Conservation (phyloP, 2,113 vertebrate genomes). For the Sebastes schlegelii region DNA sequence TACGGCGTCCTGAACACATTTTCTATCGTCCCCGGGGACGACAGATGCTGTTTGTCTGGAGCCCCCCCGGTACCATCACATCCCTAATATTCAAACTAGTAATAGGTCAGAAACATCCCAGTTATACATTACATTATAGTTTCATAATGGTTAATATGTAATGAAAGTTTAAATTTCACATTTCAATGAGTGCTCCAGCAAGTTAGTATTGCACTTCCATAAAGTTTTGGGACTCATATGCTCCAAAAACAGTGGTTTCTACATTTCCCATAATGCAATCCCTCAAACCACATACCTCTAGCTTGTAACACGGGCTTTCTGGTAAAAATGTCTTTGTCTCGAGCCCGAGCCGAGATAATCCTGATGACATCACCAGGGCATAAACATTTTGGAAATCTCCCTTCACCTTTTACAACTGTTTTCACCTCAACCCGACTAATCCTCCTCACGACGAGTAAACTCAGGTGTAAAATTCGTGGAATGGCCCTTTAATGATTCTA, state of each 20-base stretch:
- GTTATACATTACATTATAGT: background rate
- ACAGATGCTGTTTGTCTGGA: no score
- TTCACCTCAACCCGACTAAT: background rate
- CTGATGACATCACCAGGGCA: no score
- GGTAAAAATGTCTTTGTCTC: background rate
- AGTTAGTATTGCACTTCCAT: background rate
- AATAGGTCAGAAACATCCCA: background rate
- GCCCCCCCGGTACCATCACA: no score
- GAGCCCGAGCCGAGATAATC: background rate
- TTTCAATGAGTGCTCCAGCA: background rate
- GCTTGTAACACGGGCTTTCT: background rate
- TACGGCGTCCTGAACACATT: no score
- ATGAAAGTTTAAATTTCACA: background rate
- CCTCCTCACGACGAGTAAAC: background rate
- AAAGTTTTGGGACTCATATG: background rate
- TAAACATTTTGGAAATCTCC: background rate
- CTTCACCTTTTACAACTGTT: background rate
- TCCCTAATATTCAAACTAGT: background rate
- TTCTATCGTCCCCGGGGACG: no score
- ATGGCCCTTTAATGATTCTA: background rate
- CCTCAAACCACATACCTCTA: background rate
- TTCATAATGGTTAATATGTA: background rate
- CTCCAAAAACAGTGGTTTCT: no score
- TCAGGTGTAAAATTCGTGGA: background rate
- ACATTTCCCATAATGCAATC: background rate